Percentiles rank a stretch among this genome's conserved stretches.
Conservation (phyloP, 2,113 vertebrate species). For the Glaucidium brasilianum region DNA sequence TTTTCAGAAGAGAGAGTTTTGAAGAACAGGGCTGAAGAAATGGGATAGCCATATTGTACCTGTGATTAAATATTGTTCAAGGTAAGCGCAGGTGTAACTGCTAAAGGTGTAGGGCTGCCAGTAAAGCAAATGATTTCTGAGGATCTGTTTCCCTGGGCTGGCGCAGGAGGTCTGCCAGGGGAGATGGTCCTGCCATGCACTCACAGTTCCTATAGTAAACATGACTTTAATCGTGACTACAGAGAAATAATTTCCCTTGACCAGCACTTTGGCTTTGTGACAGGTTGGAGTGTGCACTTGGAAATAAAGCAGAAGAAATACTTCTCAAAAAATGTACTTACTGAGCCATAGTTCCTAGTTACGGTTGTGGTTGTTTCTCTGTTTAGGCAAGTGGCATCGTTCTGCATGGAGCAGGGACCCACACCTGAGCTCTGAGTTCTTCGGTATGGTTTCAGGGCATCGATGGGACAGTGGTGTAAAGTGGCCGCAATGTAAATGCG, state of each 20-base stretch:
- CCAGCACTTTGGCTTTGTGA: background rate
- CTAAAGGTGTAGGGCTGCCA: background rate
- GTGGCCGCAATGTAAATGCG: background rate
- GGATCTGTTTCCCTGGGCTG: background rate
- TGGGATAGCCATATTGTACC: background rate
- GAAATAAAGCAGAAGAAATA: background rate
- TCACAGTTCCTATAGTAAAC: background rate
- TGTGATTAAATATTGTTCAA: background rate
- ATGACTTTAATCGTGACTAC: background rate
- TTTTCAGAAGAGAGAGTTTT: background rate
- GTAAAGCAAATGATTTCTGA: background rate
- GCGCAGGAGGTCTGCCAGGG: background rate
- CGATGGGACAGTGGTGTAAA: background rate
- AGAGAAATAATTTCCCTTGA: background rate
- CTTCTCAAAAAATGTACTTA: background rate
- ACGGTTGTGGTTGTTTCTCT: background rate
- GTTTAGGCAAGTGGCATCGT: background rate
- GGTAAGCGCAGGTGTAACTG: background rate
- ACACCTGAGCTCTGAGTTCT: background rate
- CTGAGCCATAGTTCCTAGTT: background rate
- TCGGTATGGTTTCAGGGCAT: background rate
- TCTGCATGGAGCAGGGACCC: background rate
- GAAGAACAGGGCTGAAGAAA: background rate
- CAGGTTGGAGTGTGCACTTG: background rate
- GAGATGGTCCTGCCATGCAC: accelerated